phyloP scores from a whole-genome alignment of 2,888 invertebrate genomes.

The Choreutis nemorana region DNA sequence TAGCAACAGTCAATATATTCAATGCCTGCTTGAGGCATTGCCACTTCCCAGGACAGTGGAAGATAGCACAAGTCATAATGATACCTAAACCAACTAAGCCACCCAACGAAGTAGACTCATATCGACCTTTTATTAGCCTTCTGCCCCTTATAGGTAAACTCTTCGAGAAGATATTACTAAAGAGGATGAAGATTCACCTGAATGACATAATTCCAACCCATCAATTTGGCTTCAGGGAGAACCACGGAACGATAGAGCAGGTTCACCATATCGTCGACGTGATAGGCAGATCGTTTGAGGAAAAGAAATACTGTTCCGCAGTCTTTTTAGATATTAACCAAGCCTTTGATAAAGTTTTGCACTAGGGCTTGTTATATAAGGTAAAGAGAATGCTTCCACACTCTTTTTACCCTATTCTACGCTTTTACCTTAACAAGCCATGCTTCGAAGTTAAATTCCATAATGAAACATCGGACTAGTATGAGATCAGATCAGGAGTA shows the following conservation, averaged over 20 bases:
- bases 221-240: constrained; percentile 8
- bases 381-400: too few species aligned
- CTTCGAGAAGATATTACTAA: constrained; percentile 5
- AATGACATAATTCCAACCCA: constrained; percentile 2
- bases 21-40: constrained; percentile 4
- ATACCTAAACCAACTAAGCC: constrained; percentile 1
- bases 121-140: constrained; percentile 8
- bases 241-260: constrained; percentile 6
- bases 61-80: constrained; percentile 6
- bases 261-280: constrained; percentile 6
- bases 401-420: too few species aligned
- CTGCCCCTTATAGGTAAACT: constrained; percentile 7
- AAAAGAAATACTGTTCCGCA: constrained; percentile 6
- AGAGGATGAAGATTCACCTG: background rate
- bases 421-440: too few species aligned
- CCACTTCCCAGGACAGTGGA: constrained; percentile 5
- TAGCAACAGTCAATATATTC: constrained; percentile 1
- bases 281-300: constrained; percentile 7
- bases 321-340: constrained; percentile 5
- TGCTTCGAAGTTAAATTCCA: too few species aligned
- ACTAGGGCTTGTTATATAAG: too few species aligned
- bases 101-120: constrained; percentile 4
- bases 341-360: constrained; percentile 7
- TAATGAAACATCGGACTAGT: too few species aligned
- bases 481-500: too few species aligned